Conservation (phyloP, 2,888 invertebrate species). For the Calameuta pallipes region DNA sequence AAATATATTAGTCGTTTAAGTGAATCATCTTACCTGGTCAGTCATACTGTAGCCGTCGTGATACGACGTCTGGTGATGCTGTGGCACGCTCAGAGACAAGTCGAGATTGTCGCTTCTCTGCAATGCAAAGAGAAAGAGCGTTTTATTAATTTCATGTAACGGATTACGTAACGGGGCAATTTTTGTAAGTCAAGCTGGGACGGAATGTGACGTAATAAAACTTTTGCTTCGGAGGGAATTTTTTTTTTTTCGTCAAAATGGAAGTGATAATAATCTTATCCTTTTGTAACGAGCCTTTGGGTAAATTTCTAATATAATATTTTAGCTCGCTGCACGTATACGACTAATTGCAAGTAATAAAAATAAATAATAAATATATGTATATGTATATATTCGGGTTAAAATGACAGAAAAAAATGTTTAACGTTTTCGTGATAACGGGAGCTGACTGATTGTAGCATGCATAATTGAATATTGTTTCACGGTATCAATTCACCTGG, state of each 20-base stretch:
- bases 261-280: no score
- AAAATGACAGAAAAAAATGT: neutral
- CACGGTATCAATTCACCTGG: neutral
- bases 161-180: neutral
- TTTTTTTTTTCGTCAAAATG: no score
- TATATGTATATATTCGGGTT: no score
- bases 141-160: neutral
- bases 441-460: neutral
- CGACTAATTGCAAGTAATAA: neutral
- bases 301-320: neutral
- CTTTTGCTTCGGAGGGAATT: neutral
- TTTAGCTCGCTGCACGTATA: neutral
- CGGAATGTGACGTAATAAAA: neutral
- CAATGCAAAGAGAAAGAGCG: constrained; percentile 66
- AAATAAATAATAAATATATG: neutral
- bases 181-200: neutral
- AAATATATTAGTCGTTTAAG: neutral
- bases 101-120: constrained; percentile 83
- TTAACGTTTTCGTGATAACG: neutral
- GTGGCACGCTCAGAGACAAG: constrained; percentile 77
- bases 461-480: neutral
- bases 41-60: constrained; percentile 79
- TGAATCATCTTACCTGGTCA: constrained; percentile 73
- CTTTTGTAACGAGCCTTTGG: neutral
- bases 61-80: constrained; percentile 68